Evolutionary conservation across 2,888 invertebrate species (phyloP), one percentile per base, ranked within the genome.

Genomic region (Eudasyphora cyanicolor): DNA sequence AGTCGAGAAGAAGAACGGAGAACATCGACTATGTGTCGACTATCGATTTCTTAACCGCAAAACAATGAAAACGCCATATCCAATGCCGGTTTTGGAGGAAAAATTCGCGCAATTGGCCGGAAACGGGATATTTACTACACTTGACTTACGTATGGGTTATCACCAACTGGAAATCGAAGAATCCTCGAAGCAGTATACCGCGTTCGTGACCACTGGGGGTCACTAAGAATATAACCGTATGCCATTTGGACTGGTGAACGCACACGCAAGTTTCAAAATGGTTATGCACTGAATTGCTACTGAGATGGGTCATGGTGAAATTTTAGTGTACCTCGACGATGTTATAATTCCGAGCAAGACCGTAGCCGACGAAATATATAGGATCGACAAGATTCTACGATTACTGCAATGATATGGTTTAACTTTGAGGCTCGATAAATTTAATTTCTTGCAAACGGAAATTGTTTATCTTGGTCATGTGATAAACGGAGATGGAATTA

Each of bases 281-380:
- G 62, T 79, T 21, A 82, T 85, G 79, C 79, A 86, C 14, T 71
- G 49, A 12, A 57, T 85, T 21, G 17, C 54, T 1, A 54, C 67
- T 3, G 35, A 45, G 54, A 74, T 80, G 71, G 42, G 49, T 14
- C 60, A 62, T 8, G 81, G 82, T 10, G 77, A 84, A 45, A 71
- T 85, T 6, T 21, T 82, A 6, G 76, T 45, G 2, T 87, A 84
- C 29, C 70, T 86, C 2, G 86, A 86, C 38, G 86, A 87, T 32
- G 69, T 87, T 1, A 78, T 85, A 1, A 83, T 87, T 6, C 82
- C 85, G 0, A 86, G 84, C 27, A 75, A 67, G 38, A 81, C 79
- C 0, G 54, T 82, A 19, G 42, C 76, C 29, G 82, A 85, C 45
- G 81, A 78, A 6, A 57, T 85, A 2, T 54, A 76, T 19, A 79